Evolutionary conservation across 2,113 vertebrate species (phyloP).

Genomic region (Perca fluviatilis): DNA sequence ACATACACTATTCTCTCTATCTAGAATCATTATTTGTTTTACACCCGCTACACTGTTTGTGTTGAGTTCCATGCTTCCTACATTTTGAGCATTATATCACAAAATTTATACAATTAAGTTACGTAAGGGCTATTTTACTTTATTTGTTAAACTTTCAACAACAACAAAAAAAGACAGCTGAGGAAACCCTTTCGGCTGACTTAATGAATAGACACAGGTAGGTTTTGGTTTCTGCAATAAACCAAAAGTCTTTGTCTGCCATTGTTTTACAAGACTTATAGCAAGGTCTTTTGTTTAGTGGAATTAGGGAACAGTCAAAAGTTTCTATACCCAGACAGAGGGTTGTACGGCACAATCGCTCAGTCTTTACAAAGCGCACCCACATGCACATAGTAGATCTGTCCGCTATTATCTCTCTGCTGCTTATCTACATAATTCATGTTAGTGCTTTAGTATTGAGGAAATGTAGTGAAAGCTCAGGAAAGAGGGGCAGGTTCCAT

Average conservation of each 20-base stretch:
- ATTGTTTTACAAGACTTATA: conserved; percentile 43
- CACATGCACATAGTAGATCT: conserved; percentile 30
- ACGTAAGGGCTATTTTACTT: neutral
- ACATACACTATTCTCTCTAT: conserved; percentile 18
- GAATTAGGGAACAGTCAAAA: conserved; percentile 34
- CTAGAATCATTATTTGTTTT: conserved; percentile 19
- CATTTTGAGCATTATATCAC: neutral
- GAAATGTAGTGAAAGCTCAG: conserved; percentile 34
- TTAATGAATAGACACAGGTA: conserved; percentile 11
- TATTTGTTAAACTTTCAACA: neutral
- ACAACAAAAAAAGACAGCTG: neutral
- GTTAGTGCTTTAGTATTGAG: conserved; percentile 39
- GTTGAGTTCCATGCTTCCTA: neutral
- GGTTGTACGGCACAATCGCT: conserved; percentile 30
- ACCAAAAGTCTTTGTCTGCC: conserved; percentile 34
- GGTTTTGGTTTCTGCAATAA: conserved; percentile 11
- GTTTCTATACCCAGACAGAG: conserved; percentile 25
- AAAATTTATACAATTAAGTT: neutral
- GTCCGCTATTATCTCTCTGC: conserved; percentile 49
- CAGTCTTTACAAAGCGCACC: conserved; percentile 49
- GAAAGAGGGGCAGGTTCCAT: conserved; percentile 32
- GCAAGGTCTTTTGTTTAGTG: conserved; percentile 37
- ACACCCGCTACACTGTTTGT: neutral
- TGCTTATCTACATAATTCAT: conserved; percentile 64
- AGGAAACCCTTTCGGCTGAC: neutral